These are phyloP conservation scores for Antidorcas marsupialis DNA, from an alignment of 2,113 vertebrate species.

Conservation along the genomic window DNA sequence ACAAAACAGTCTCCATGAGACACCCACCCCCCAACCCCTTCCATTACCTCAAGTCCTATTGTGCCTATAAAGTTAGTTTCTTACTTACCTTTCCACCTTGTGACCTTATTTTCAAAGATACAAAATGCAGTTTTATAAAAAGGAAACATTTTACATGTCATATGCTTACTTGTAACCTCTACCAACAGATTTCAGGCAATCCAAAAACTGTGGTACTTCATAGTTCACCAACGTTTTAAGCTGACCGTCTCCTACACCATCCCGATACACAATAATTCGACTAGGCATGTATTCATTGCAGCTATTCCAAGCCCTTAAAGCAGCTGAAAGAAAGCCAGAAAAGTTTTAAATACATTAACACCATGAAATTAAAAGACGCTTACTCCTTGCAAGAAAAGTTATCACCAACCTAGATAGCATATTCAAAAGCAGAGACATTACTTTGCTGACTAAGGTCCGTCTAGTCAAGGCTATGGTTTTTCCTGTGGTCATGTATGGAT, in stretches of 20 bases:
- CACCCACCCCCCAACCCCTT: not conserved
- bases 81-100: not conserved
- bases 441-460: too few relatives aligned
- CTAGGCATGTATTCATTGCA: slow-evolving; percentile 88
- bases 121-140: not conserved
- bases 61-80: not conserved
- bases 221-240: slow-evolving; percentile 90
- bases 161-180: slow-evolving; percentile 86
- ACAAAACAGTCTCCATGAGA: not conserved
- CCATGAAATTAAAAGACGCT: too few relatives aligned
- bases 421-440: too few relatives aligned
- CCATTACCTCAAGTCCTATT: not conserved
- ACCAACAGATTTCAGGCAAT: slow-evolving; percentile 87
- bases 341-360: not conserved
- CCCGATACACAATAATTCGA: slow-evolving; percentile 93
- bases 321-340: slow-evolving; percentile 76
- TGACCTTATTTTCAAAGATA: not conserved
- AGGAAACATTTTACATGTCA: not conserved
- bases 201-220: slow-evolving; percentile 91
- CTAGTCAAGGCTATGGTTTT: too few relatives aligned
- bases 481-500: too few relatives aligned
- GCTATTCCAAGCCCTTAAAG: slow-evolving; percentile 86
- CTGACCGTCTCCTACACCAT: slow-evolving; percentile 95
- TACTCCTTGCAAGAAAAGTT: too few relatives aligned
- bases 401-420: too few relatives aligned